Percentiles rank a stretch among this genome's conserved stretches.
These are phyloP conservation scores for Plotosus lineatus DNA, from an alignment of 2,113 vertebrate species.

Conservation along the genomic window DNA sequence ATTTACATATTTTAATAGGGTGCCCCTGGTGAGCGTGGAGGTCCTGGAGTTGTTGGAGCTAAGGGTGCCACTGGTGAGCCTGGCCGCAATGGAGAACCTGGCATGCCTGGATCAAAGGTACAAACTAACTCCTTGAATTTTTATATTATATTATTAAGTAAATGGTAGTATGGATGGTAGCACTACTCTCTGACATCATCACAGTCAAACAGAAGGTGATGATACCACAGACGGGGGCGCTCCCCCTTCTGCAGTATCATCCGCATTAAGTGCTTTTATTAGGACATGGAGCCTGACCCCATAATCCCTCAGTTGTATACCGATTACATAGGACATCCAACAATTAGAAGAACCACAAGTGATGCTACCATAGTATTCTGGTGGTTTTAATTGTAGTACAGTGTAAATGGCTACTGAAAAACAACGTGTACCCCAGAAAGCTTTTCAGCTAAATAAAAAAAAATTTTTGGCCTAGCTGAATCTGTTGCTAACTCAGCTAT, in stretches of 20 bases:
- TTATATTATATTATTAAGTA: no score
- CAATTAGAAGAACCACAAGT: not conserved
- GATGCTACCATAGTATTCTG: no score
- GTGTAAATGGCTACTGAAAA: not conserved
- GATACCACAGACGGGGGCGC: no score
- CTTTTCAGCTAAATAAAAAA: not conserved
- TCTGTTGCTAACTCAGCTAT: not conserved
- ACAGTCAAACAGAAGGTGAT: no score
- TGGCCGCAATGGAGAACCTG: slow-evolving; percentile 91
- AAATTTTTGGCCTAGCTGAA: not conserved
- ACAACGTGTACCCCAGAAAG: not conserved
- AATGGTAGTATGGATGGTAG: no score
- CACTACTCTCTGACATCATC: no score
- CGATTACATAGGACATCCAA: no score
- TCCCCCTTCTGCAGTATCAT: no score
- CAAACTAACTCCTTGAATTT: not conserved
- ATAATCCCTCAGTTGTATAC: no score
- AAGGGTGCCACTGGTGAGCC: slow-evolving; percentile 92
- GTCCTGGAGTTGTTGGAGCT: slow-evolving; percentile 81
- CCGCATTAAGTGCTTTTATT: no score
- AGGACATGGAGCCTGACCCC: no score
- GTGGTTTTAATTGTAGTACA: not conserved
- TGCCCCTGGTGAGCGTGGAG: slow-evolving; percentile 86
- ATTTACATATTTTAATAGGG: slow-evolving; percentile 73
- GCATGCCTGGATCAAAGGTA: slow-evolving; percentile 94